Evolutionary conservation across 1,140 invertebrate species (phyloP).

Genomic region (Asbolus verrucosus): DNA sequence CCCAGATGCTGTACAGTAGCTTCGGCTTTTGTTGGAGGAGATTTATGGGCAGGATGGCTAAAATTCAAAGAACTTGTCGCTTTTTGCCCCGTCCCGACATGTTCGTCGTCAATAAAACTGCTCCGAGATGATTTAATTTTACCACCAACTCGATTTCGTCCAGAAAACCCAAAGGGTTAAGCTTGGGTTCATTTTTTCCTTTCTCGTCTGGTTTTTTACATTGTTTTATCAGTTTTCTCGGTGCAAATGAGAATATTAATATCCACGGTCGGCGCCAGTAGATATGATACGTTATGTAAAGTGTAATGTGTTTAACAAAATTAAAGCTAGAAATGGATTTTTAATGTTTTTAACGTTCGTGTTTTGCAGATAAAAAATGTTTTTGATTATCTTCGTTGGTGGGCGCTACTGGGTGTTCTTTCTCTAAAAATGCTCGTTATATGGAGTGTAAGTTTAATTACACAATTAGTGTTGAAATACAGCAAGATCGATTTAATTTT

Average conservation of each 20-base stretch:
- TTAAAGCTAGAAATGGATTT: not conserved
- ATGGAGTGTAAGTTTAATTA: not conserved
- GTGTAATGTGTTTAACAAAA: not conserved
- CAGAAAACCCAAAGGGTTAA: no score
- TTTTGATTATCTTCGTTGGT: conserved; percentile 16
- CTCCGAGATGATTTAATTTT: not conserved
- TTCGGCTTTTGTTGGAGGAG: not conserved
- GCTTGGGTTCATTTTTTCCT: no score
- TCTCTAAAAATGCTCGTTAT: not conserved
- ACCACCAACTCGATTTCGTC: no score
- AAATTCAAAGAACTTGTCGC: conserved; percentile 26
- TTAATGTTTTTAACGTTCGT: conserved; percentile 15
- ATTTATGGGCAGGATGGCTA: conserved; percentile 14
- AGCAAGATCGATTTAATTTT: not conserved
- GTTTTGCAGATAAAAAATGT: conserved; percentile 23
- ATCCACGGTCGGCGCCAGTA: not conserved
- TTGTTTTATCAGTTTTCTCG: not conserved
- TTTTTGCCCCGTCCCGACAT: conserved; percentile 18
- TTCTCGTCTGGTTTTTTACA: no score
- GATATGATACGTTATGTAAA: conserved; percentile 7
- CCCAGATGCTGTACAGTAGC: conserved; percentile 23
- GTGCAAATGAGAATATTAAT: not conserved
- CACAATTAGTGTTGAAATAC: not conserved
- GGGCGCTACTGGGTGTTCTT: not conserved
- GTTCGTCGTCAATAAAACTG: not conserved